Conservation (phyloP, 2,113 vertebrate species). For the Clarias batrachus region DNA sequence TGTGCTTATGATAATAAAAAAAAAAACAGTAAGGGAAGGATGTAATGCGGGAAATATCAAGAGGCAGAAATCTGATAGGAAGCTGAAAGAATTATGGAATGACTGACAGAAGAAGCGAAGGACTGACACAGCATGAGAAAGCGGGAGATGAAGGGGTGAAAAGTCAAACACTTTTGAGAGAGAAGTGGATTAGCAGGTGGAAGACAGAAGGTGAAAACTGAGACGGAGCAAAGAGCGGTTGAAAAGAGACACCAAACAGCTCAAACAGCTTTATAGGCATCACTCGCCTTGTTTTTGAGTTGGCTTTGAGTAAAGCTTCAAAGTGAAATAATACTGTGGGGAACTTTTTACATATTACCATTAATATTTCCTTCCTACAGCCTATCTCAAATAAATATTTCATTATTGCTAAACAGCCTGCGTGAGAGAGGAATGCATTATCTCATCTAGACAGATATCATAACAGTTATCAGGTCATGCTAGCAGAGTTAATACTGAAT, state of each 20-base stretch:
- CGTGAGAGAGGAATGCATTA: not conserved
- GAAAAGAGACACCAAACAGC: not conserved
- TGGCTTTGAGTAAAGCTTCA: not conserved
- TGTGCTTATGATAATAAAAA: not conserved
- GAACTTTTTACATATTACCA: not conserved
- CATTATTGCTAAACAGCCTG: not conserved
- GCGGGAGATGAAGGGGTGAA: slow-evolving; percentile 11
- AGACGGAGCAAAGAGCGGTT: not conserved
- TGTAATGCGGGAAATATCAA: slow-evolving; percentile 2
- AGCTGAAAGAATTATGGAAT: slow-evolving; percentile 27
- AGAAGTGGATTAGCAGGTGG: slow-evolving; percentile 39
- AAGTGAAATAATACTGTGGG: not conserved
- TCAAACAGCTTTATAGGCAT: not conserved
- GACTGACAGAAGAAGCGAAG: slow-evolving; percentile 8
- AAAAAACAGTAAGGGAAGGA: not conserved
- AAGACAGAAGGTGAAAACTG: slow-evolving; percentile 27
- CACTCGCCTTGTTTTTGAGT: not conserved
- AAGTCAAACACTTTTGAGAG: slow-evolving; percentile 8
- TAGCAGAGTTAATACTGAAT: not conserved
- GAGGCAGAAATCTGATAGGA: slow-evolving; percentile 7
- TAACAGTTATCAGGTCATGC: slow-evolving; percentile 9
- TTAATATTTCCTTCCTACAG: not conserved
- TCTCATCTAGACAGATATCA: slow-evolving; percentile 24
- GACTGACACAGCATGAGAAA: not conserved
- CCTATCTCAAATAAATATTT: not conserved